phyloP scores from a whole-genome alignment of 2,888 invertebrate species.

The Kuschelorhynchus macadamiae region DNA sequence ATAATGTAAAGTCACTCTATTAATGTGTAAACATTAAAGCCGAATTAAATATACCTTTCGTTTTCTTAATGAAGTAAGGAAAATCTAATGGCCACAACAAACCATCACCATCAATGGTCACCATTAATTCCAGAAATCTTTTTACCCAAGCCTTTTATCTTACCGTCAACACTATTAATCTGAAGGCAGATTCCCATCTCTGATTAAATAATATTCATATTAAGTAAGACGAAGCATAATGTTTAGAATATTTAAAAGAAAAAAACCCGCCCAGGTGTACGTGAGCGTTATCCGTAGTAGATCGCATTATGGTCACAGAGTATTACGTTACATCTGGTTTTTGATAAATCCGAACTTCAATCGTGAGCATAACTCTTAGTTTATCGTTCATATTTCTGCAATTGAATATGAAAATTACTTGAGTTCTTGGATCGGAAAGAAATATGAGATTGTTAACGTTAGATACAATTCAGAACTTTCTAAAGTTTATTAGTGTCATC shows the following conservation, averaged over 20 bases:
- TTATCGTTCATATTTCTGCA: conserved; percentile 53
- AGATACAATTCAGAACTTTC: conserved; percentile 44
- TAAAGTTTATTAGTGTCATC: conserved; percentile 46
- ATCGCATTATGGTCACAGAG: conserved; percentile 56
- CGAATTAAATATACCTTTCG: not conserved
- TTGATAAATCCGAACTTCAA: conserved; percentile 61
- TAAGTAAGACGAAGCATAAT: conserved; percentile 48
- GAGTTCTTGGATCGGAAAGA: conserved; percentile 20
- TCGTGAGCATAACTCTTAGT: conserved; percentile 59
- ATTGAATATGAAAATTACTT: conserved; percentile 49
- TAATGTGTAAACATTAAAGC: no score
- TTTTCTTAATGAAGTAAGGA: conserved; percentile 34
- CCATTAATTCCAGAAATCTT: conserved; percentile 62
- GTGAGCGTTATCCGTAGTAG: conserved; percentile 50
- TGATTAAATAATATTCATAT: conserved; percentile 46
- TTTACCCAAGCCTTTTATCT: conserved; percentile 42
- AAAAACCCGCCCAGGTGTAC: conserved; percentile 58
- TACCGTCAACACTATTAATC: conserved; percentile 49
- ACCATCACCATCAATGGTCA: conserved; percentile 36
- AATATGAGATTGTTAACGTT: conserved; percentile 38
- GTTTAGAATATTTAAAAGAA: conserved; percentile 50
- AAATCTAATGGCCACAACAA: conserved; percentile 37
- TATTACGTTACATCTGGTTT: conserved; percentile 64
- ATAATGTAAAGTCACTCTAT: no score
- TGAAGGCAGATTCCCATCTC: conserved; percentile 32